phyloP scores from a whole-genome alignment of 2,888 invertebrate species.

The Pandemis corylana region DNA sequence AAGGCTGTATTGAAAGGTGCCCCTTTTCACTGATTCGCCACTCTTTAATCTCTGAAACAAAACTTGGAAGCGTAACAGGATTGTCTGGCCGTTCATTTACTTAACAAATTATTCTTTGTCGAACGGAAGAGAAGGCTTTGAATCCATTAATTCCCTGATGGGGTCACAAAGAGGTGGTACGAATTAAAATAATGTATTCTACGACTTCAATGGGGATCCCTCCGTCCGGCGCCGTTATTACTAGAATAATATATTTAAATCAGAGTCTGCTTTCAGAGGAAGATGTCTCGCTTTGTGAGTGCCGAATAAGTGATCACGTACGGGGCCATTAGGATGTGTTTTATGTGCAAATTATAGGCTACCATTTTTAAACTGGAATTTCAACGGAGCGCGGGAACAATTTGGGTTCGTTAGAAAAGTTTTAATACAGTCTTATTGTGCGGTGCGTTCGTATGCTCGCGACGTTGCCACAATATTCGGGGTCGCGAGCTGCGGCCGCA shows the following conservation, averaged over 20 bases:
- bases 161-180: slow-evolving; percentile 84
- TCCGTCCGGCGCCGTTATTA: slow-evolving; percentile 82
- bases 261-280: slow-evolving; percentile 82
- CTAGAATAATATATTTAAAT: slow-evolving; percentile 85
- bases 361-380: slow-evolving; percentile 79
- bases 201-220: slow-evolving; percentile 81
- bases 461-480: slow-evolving; percentile 40
- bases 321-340: slow-evolving; percentile 81
- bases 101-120: slow-evolving; percentile 85
- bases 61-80: slow-evolving; percentile 79
- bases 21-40: slow-evolving; percentile 75
- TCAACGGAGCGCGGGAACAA: slow-evolving; percentile 66
- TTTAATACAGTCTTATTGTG: slow-evolving; percentile 58
- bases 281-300: slow-evolving; percentile 80
- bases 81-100: slow-evolving; percentile 84
- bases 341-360: slow-evolving; percentile 84
- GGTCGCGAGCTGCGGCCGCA: slow-evolving; percentile 47
- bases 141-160: slow-evolving; percentile 83
- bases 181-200: slow-evolving; percentile 85
- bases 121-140: slow-evolving; percentile 83
- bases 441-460: slow-evolving; percentile 32
- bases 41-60: slow-evolving; percentile 84
- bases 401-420: slow-evolving; percentile 79
- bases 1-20: slow-evolving; percentile 74
- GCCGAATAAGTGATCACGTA: slow-evolving; percentile 83